Base-by-base conservation (phyloP, 2,888 invertebrate species). In the Caradrina kadenii region DNA sequence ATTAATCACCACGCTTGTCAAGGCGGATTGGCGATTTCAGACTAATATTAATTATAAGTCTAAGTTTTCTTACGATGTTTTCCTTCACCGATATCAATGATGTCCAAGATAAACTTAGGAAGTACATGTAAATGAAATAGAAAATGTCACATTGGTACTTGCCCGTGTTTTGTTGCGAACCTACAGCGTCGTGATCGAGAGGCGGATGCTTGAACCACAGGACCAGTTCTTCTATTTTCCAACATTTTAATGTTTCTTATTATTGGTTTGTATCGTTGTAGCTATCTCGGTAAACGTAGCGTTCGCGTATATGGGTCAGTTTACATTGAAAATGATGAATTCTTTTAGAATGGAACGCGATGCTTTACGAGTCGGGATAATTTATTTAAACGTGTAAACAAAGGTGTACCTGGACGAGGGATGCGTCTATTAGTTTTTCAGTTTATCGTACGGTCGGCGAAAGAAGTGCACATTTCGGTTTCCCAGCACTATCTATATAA, bases 301-400 rank as follows among this genome's bases (percentile, higher is more conserved):
- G 50, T 11, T 48, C 42, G 11, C 17, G 55, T 17, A 83, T 78
- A 59, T 83, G 67, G 83, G 83, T 83, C 76, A 83, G 83, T 80
- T 80, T 81, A 83, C 68, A 45, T 74, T 70, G 26, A 10, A 58
- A 21, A 77, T 83, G 83, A 83, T 83, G 83, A 63, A 83, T 83
- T 83, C 80, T 83, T 81, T 80, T 55, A 53, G 65, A 79, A 81
- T 76, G 62, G 71, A 73, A 73, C 75, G 66, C 39, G 11, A 63
- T 73, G 69, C 31, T 83, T 83, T 83, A 83, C 70, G 77, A 80
- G 26, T 42, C 19, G 35, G 45, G 53, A 73, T 83, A 76, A 81
- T 83, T 80, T 81, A 83, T 83, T 76, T 72, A 70, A 77, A 81
- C 77, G 26, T 64, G 61, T 81, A 83, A 74, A 81, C 80, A 81